phyloP scores from a whole-genome alignment of 2,797 vertebrate species.

The Trematomus bernacchii region DNA sequence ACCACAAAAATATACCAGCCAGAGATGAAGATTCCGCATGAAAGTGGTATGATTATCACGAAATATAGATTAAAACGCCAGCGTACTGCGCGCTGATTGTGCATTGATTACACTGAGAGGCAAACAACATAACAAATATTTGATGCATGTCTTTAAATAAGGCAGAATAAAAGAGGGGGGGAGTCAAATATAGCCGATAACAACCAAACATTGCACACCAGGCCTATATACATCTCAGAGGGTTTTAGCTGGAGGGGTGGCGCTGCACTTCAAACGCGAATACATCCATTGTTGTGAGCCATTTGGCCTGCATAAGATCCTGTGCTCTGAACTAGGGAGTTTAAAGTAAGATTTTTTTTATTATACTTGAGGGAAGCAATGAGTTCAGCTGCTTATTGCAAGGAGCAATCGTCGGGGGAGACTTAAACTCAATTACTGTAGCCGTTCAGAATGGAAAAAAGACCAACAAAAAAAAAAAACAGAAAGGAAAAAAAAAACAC shows the following conservation, averaged over 20 bases:
- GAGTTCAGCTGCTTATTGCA: conserved; percentile 99
- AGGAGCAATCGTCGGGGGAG: conserved; percentile 97
- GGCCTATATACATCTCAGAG: conserved; percentile 80
- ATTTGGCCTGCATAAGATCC: conserved; percentile 94
- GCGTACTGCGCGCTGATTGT: conserved; percentile 59
- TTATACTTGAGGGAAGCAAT: conserved; percentile 98
- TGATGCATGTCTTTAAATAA: conserved; percentile 77
- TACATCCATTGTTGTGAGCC: conserved; percentile 91
- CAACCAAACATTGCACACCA: conserved; percentile 74
- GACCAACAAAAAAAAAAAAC: conserved; percentile 88
- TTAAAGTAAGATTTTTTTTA: conserved; percentile 91
- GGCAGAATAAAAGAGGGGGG: conserved; percentile 47
- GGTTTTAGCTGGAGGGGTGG: conserved; percentile 83
- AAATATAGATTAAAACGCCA: conserved; percentile 28
- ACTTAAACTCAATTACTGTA: conserved; percentile 99
- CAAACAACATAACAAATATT: conserved; percentile 76
- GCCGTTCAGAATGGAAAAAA: conserved; percentile 89
- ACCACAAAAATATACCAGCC: conserved; percentile 38
- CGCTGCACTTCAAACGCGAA: conserved; percentile 82
- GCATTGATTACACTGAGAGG: conserved; percentile 76
- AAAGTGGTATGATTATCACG: conserved; percentile 40
- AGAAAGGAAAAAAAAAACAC: conserved; percentile 86
- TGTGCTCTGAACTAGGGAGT: conserved; percentile 93
- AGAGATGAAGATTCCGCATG: conserved; percentile 40
- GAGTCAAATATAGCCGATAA: conserved; percentile 71